Evolutionary conservation across 2,113 vertebrate genomes (phyloP), one percentile per base, ranked within the genome.

Genomic region (Tyrannus savana): DNA sequence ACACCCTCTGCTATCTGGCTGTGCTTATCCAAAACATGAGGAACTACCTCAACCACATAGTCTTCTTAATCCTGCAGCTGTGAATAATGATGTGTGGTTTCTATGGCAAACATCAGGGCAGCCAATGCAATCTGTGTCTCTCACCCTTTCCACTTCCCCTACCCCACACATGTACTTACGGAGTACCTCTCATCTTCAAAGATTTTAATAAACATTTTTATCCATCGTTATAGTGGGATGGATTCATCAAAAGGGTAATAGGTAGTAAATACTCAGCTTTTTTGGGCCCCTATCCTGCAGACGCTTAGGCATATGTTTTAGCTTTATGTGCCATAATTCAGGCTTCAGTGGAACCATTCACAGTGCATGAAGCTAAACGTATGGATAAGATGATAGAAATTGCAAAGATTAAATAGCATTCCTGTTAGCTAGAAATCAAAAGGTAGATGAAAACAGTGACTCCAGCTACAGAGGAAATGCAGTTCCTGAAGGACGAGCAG

Each of bases 231-330:
- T 3, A 82, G 87, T 53, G 49, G 44, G 87, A 91, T 75, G 60
- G 74, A 91, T 96, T 71, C 89, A 91, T 97, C 89, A 95, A 92
- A 97, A 88, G 73, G 50, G 64, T 89, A 96, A 91, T 86, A 84
- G 67, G 85, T 93, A 84, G 82, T 83, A 91, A 94, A 91, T 90
- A 67, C 89, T 79, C 62, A 41, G 4, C 27, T 59, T 89, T 95
- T 92, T 96, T 79, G 83, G 62, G 42, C 63, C 66, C 37, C 12
- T 85, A 78, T 87, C 90, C 82, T 97, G 85, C 93, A 93, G 90
- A 59, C 44, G 2, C 76, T 95, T 90, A 27, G 22, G 88, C 93
- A 95, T 94, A 63, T 97, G 93, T 95, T 97, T 97, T 81, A 94
- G 91, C 86, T 96, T 97, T 96, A 62, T 33, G 23, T 78, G n/a